Percentiles rank a stretch among this genome's conserved stretches.
phyloP scores from a whole-genome alignment of 2,113 vertebrate species.

The Potamarius usumacintae region DNA sequence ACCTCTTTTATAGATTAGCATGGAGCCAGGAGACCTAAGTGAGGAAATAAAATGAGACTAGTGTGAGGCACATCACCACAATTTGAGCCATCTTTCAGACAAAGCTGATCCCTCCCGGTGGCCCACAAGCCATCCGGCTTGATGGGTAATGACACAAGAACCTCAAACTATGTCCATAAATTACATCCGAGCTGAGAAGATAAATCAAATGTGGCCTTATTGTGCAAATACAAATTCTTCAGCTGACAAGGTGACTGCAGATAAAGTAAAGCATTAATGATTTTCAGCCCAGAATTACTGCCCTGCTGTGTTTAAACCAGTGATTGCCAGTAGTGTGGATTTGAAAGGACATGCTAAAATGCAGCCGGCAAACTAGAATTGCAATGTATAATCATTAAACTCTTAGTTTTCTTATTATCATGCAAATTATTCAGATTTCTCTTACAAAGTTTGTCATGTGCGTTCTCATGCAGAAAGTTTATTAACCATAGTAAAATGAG shows the following conservation, averaged over 20 bases:
- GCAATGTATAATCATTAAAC: slow-evolving; percentile 40
- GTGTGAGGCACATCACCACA: slow-evolving; percentile 38
- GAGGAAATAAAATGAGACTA: slow-evolving; percentile 40
- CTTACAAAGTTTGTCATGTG: background rate
- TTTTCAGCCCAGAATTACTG: slow-evolving; percentile 39
- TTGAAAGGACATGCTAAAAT: slow-evolving; percentile 37
- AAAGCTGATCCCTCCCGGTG: slow-evolving; percentile 41
- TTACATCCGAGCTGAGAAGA: slow-evolving; percentile 51
- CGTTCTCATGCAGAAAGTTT: slow-evolving; percentile 11
- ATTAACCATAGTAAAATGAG: slow-evolving; percentile 25
- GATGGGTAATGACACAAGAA: slow-evolving; percentile 51
- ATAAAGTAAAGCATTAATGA: slow-evolving; percentile 57
- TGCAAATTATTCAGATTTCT: slow-evolving; percentile 32
- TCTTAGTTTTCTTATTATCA: slow-evolving; percentile 36
- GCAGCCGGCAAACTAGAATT: slow-evolving; percentile 28
- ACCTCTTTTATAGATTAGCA: slow-evolving; percentile 29
- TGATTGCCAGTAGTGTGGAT: slow-evolving; percentile 42
- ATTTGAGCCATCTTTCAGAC: slow-evolving; percentile 41
- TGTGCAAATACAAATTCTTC: slow-evolving; percentile 56
- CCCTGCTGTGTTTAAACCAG: slow-evolving; percentile 45
- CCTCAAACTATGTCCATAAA: slow-evolving; percentile 52
- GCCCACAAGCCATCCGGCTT: slow-evolving; percentile 43
- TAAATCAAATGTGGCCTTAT: slow-evolving; percentile 52
- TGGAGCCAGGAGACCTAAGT: slow-evolving; percentile 37
- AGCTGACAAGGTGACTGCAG: slow-evolving; percentile 54